Evolutionary conservation across 2,113 vertebrate genomes (phyloP).

Genomic region (Helogale parvula): DNA sequence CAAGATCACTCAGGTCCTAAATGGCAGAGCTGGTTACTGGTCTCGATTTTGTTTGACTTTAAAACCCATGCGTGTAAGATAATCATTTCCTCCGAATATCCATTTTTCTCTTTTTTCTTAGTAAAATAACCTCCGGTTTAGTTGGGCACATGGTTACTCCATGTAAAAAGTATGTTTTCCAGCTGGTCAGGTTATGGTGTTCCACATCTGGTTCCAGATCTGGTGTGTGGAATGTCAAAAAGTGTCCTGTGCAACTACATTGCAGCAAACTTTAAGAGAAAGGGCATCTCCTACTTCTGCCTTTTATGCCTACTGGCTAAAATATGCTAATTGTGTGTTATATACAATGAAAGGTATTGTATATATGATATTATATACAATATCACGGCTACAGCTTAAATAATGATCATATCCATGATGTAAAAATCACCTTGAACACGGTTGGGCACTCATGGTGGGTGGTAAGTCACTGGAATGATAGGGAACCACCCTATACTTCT

Average conservation of each 20-base stretch:
- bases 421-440: not conserved
- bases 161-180: not conserved
- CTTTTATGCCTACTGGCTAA: not conserved
- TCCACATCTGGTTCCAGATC: not conserved
- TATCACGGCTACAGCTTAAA: not conserved
- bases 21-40: not conserved
- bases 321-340: not conserved
- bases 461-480: not conserved
- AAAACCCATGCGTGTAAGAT: not conserved
- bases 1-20: not conserved
- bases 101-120: not conserved
- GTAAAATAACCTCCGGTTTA: not conserved
- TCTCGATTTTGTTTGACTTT: not conserved
- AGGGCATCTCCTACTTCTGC: not conserved
- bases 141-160: not conserved
- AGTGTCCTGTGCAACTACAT: not conserved
- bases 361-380: too few species aligned
- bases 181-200: not conserved
- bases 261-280: not conserved
- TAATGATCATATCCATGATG: not conserved
- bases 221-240: not conserved
- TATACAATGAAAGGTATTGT: too few species aligned
- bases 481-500: not conserved
- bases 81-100: not conserved
- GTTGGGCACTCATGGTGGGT: fast-evolving